Conservation (phyloP, 2,113 vertebrate genomes). For the Stictonetta naevosa region DNA sequence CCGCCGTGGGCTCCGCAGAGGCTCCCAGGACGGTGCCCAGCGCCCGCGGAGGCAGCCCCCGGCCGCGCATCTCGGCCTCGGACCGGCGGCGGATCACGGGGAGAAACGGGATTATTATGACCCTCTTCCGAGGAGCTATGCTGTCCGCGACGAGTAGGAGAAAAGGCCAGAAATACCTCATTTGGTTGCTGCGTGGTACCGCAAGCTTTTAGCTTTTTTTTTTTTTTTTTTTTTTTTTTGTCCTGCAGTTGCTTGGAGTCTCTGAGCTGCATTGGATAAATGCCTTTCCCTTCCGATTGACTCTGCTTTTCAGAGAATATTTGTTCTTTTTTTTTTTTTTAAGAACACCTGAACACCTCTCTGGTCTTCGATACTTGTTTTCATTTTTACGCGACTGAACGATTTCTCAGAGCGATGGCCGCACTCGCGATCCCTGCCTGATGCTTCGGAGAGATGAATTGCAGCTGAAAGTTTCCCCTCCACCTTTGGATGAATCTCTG, state of each 20-base stretch:
- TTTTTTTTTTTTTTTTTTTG: background rate
- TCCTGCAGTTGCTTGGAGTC: background rate
- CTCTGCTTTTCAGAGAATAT: conserved; percentile 39
- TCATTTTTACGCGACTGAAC: conserved; percentile 7
- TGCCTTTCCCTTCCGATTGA: background rate
- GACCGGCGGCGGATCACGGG: conserved; percentile 11
- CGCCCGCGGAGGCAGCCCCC: background rate
- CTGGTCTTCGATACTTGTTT: conserved; percentile 6
- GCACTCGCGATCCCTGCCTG: conserved; percentile 1
- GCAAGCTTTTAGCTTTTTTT: background rate
- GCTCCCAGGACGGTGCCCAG: conserved; percentile 31
- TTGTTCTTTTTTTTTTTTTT: background rate
- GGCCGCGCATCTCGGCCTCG: background rate
- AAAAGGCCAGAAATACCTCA: conserved; percentile 33
- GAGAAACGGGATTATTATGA: conserved; percentile 64
- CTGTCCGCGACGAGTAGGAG: conserved; percentile 36
- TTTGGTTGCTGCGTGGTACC: conserved; percentile 21
- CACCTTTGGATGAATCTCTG: conserved; percentile 81
- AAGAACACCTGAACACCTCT: background rate
- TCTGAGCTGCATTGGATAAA: conserved; percentile 46
- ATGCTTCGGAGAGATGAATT: conserved; percentile 40
- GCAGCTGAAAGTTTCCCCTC: conserved; percentile 60
- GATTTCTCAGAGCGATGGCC: conserved; percentile 17
- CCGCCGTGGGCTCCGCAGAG: conserved; percentile 73
- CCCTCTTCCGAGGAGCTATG: conserved; percentile 50